These are phyloP conservation scores for Geophilus truncorum DNA, from an alignment of 2,888 invertebrate genomes.

Conservation along the genomic window DNA sequence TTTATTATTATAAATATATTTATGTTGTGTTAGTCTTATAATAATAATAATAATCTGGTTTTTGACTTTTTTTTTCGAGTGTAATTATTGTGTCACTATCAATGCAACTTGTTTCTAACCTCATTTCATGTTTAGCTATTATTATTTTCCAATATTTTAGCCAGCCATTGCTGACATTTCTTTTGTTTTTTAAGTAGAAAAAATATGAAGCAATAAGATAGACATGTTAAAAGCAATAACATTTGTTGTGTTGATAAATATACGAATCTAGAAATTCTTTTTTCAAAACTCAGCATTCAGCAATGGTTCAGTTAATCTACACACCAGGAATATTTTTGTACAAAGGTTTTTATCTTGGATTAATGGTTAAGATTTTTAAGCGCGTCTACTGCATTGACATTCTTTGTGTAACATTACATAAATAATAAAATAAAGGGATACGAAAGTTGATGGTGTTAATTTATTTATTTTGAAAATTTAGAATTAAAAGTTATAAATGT, in stretches of 20 bases:
- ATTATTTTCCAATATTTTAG: background rate
- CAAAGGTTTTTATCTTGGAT: background rate
- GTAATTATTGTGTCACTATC: conserved; percentile 2
- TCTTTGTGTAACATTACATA: background rate
- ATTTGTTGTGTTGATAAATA: background rate
- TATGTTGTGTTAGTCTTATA: background rate
- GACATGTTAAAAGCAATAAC: background rate
- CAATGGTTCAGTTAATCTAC: background rate
- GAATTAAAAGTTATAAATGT: background rate
- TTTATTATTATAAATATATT: background rate
- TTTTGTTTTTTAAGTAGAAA: background rate
- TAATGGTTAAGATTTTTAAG: background rate
- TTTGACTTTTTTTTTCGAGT: background rate
- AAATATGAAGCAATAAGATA: background rate
- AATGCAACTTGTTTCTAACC: background rate
- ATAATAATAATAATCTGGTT: background rate
- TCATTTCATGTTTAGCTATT: background rate
- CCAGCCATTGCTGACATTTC: background rate
- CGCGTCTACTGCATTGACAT: background rate
- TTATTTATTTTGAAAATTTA: background rate
- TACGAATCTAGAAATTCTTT: background rate
- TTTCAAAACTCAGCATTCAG: background rate
- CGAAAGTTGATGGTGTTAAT: no score
- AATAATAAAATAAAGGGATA: background rate
- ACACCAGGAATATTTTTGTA: background rate